A percentile compares a stretch with the other conserved stretches of the same genome.
Conservation (phyloP, 2,888 invertebrate species). For the Spilosoma lubricipeda region DNA sequence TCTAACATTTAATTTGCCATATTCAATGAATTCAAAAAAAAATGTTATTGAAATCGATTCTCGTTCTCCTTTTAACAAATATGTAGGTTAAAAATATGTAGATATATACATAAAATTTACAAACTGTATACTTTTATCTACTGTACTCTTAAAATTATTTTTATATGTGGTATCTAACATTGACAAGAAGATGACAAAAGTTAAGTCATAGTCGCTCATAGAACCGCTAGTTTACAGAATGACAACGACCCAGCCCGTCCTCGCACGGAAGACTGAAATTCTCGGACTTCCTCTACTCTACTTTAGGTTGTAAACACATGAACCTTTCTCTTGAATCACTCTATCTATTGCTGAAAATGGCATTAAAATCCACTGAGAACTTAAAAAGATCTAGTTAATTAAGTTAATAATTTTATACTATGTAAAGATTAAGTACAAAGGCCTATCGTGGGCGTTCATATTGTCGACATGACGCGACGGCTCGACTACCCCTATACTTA, state of each 20-base stretch:
- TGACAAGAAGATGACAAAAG: background rate
- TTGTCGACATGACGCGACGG: background rate
- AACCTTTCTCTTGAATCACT: too few species aligned
- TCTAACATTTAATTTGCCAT: background rate
- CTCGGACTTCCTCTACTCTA: too few species aligned
- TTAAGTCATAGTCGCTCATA: background rate
- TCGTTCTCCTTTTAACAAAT: background rate
- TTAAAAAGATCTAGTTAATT: too few species aligned
- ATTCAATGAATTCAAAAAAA: background rate
- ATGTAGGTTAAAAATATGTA: background rate
- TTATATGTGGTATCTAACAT: background rate
- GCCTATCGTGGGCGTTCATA: background rate
- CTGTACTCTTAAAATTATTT: too few species aligned
- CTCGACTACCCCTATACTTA: background rate
- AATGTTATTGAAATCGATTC: background rate
- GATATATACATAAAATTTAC: too few species aligned
- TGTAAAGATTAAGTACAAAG: background rate
- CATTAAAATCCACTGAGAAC: too few species aligned
- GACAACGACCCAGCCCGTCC: background rate
- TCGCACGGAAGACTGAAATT: too few species aligned
- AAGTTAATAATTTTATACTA: too few species aligned
- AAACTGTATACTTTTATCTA: too few species aligned
- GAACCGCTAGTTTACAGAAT: background rate
- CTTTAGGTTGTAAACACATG: too few species aligned
- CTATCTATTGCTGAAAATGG: too few species aligned